Evolutionary conservation across 2,888 invertebrate genomes (phyloP).

Genomic region (Glaucopsyche alexis): DNA sequence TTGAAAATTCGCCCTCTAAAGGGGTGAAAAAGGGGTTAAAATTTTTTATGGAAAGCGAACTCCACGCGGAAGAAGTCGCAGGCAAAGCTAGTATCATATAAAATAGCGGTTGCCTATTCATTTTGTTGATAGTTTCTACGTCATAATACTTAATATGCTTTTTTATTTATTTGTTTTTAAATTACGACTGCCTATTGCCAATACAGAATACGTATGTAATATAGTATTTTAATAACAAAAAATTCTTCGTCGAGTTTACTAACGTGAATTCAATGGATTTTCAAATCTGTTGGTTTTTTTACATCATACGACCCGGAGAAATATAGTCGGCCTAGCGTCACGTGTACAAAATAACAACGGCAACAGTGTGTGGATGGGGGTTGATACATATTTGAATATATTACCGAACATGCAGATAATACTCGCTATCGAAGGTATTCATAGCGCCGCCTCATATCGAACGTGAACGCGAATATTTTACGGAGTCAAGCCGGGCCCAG

Average conservation of each 20-base stretch:
- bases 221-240: not conserved
- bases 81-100: too few species aligned
- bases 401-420: constrained; percentile 76
- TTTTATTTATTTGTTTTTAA: too few species aligned
- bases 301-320: constrained; percentile 50
- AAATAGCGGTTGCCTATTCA: too few species aligned
- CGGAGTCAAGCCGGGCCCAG: constrained; percentile 32
- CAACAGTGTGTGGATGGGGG: constrained; percentile 73
- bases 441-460: constrained; percentile 66
- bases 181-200: too few species aligned
- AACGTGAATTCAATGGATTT: not conserved
- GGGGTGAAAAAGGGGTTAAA: too few species aligned
- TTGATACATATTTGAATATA: constrained; percentile 80
- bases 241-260: not conserved
- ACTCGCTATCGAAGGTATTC: constrained; percentile 71
- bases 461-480: constrained; percentile 64
- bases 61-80: too few species aligned
- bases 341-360: constrained; percentile 77
- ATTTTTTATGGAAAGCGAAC: too few species aligned
- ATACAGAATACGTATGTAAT: too few species aligned
- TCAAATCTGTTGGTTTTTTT: constrained; percentile 15
- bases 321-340: constrained; percentile 68
- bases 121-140: too few species aligned
- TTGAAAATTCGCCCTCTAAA: too few species aligned
- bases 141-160: too few species aligned